phyloP scores from a whole-genome alignment of 2,797 vertebrate species.

The Carcharodon carcharias region DNA sequence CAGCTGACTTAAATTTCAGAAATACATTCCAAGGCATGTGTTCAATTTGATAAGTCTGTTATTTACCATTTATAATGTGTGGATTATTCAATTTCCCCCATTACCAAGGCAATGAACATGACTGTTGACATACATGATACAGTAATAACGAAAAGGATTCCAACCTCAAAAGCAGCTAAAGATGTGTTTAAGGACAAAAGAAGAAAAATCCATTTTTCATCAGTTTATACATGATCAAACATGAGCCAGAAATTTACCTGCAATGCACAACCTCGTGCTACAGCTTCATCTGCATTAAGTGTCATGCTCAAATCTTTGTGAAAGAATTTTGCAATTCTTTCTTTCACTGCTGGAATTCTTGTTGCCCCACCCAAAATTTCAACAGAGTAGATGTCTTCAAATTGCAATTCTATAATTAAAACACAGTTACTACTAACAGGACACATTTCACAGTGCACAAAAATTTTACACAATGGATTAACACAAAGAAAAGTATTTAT shows the following conservation, averaged over 20 bases:
- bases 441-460: neutral
- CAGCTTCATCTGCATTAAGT: conserved; percentile 67
- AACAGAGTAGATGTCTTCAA: conserved; percentile 65
- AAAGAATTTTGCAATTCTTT: conserved; percentile 62
- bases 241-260: conserved; percentile 50
- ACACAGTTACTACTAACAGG: neutral
- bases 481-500: neutral
- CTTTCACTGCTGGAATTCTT: conserved; percentile 66
- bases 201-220: neutral
- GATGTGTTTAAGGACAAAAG: neutral
- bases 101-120: neutral
- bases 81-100: neutral
- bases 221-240: neutral
- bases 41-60: neutral
- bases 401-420: conserved; percentile 59
- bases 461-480: neutral
- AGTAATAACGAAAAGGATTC: neutral
- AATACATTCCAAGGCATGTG: neutral
- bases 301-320: conserved; percentile 69
- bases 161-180: neutral
- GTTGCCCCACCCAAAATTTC: conserved; percentile 69
- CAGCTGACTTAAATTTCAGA: neutral
- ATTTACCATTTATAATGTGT: neutral
- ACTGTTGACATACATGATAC: neutral
- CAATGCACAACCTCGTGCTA: conserved; percentile 67